These are phyloP conservation scores for Trimorus sp. DNA, from an alignment of 2,888 invertebrate species.

Conservation along the genomic window DNA sequence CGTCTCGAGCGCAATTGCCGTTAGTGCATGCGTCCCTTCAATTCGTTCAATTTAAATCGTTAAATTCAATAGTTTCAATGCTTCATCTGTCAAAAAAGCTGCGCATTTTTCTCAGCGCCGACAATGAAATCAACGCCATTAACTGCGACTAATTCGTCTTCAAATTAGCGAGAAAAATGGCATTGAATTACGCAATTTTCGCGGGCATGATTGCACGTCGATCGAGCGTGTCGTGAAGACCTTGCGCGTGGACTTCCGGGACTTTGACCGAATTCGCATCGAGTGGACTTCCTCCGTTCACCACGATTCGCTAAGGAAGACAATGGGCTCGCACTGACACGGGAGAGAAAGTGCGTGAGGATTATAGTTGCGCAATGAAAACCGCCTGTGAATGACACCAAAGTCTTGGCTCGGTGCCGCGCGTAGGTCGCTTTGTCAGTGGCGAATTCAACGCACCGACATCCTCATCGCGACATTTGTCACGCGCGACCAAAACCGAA, in stretches of 20 bases:
- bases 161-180: neutral
- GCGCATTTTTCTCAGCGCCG: no score
- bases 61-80: no score
- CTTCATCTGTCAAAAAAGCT: no score
- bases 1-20: no score
- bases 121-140: no score
- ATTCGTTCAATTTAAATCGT: no score
- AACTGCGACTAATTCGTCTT: no score
- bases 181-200: no score
- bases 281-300: constrained; percentile 51
- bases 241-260: constrained; percentile 52
- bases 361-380: constrained; percentile 76
- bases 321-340: constrained; percentile 65
- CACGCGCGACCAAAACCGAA: constrained; percentile 12
- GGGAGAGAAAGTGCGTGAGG: constrained; percentile 79
- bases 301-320: constrained; percentile 54
- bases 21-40: no score
- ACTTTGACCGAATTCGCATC: constrained; percentile 58
- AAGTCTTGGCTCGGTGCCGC: constrained; percentile 62
- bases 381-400: constrained; percentile 79
- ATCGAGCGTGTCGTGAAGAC: constrained; percentile 18
- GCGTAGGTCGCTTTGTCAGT: constrained; percentile 70
- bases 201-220: no score
- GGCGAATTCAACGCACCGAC: constrained; percentile 69
- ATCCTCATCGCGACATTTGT: constrained; percentile 70